A percentile compares a stretch with the other conserved stretches of the same genome.
These are phyloP conservation scores for Aspidapion aeneum DNA, from an alignment of 2,888 invertebrate genomes.

Conservation along the genomic window DNA sequence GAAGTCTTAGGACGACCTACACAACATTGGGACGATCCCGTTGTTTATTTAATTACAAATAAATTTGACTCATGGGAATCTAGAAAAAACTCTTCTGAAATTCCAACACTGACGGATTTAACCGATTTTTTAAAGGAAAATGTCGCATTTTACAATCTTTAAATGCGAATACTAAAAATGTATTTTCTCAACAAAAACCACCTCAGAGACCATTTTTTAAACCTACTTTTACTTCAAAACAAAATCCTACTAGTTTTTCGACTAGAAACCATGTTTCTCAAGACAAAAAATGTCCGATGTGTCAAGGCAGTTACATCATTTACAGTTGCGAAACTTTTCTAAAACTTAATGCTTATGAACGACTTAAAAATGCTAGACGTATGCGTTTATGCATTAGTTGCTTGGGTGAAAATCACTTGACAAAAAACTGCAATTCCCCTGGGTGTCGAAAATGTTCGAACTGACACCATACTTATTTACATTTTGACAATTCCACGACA, in stretches of 20 bases:
- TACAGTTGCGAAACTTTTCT: not conserved
- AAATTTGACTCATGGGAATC: not conserved
- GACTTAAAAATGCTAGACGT: not conserved
- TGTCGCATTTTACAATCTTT: not conserved
- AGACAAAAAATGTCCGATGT: conserved; percentile 5
- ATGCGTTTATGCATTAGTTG: not conserved
- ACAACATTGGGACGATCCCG: conserved; percentile 19
- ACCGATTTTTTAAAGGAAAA: not conserved
- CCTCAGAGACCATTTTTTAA: conserved; percentile 2
- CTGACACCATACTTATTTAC: not conserved
- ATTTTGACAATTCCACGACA: not conserved
- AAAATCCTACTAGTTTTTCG: not conserved
- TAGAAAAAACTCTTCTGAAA: not conserved
- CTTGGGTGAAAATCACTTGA: not conserved
- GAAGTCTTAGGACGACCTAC: conserved; percentile 11
- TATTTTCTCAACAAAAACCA: not conserved
- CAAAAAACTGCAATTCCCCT: conserved; percentile 1
- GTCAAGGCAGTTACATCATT: not conserved
- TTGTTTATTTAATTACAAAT: conserved; percentile 14
- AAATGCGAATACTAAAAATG: not conserved
- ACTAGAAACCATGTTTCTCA: not conserved
- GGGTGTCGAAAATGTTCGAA: not conserved
- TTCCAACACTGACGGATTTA: not conserved
- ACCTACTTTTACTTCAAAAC: not conserved
- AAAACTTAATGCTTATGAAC: not conserved